phyloP scores from a whole-genome alignment of 2,797 vertebrate species.

The Artibeus lituratus region DNA sequence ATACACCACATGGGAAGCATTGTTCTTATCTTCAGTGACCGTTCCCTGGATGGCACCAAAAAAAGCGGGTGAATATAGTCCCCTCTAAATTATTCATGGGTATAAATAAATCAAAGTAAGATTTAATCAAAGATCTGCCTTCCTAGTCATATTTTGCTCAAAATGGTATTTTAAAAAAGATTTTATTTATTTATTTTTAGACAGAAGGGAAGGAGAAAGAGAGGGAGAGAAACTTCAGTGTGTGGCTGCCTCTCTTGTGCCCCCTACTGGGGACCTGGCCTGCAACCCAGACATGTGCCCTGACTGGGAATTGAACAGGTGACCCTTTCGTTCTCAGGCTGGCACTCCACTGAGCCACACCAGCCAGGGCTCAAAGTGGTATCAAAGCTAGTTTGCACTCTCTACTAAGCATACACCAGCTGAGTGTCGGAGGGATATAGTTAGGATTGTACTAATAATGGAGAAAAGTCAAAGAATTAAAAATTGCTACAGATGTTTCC shows the following conservation, averaged over 20 bases:
- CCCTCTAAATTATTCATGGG: neutral
- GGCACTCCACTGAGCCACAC: no score
- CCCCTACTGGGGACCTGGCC: no score
- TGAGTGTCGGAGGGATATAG: neutral
- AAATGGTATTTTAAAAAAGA: neutral
- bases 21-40: conserved; percentile 93
- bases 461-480: neutral
- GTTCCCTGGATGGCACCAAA: conserved; percentile 86
- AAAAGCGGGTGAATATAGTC: neutral
- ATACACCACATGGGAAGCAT: conserved; percentile 93
- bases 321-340: no score
- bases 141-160: neutral
- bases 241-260: no score
- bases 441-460: neutral
- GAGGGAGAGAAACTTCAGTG: no score
- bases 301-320: no score
- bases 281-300: no score
- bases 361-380: neutral
- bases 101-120: conserved; percentile 20
- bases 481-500: neutral
- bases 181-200: no score
- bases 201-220: no score
- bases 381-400: conserved; percentile 21
- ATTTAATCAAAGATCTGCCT: neutral
- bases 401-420: neutral